Conservation (phyloP, 2,888 invertebrate genomes). For the Bursaphelenchus okinawaensis region DNA sequence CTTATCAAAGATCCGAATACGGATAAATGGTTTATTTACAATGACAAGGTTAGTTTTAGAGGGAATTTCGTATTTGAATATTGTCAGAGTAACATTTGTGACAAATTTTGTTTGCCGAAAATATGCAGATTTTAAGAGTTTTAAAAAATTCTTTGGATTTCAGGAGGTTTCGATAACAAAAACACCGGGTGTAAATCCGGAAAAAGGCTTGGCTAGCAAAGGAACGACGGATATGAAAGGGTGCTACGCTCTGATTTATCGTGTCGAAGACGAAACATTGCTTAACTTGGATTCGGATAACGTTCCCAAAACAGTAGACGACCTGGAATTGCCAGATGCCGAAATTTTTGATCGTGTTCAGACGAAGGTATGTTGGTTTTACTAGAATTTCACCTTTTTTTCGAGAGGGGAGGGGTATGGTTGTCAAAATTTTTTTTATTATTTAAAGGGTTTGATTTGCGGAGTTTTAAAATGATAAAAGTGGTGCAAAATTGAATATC, state of each 20-base stretch:
- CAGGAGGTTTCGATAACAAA: constrained; percentile 21
- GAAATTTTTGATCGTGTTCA: constrained; percentile 24
- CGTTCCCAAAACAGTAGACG: neutral
- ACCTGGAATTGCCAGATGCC: constrained; percentile 19
- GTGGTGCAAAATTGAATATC: neutral
- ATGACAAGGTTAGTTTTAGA: constrained; percentile 61
- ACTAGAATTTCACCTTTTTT: neutral
- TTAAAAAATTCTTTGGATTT: no score
- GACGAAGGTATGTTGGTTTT: neutral
- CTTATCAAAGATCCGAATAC: constrained; percentile 62
- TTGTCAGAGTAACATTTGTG: no score
- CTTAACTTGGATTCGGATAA: neutral
- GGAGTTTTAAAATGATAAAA: neutral
- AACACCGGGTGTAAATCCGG: constrained; percentile 19
- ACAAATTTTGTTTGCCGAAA: no score
- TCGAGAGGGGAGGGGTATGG: no score
- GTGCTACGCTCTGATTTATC: constrained; percentile 38
- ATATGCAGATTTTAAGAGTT: no score
- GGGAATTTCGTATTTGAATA: no score
- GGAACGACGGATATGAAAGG: constrained; percentile 34
- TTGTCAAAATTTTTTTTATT: no score
- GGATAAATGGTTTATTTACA: constrained; percentile 67
- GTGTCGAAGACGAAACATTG: constrained; percentile 12
- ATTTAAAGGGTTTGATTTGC: no score
- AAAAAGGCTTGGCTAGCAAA: constrained; percentile 14